phyloP scores from a whole-genome alignment of 2,797 vertebrate species.

The Podarcis lilfordi region DNA sequence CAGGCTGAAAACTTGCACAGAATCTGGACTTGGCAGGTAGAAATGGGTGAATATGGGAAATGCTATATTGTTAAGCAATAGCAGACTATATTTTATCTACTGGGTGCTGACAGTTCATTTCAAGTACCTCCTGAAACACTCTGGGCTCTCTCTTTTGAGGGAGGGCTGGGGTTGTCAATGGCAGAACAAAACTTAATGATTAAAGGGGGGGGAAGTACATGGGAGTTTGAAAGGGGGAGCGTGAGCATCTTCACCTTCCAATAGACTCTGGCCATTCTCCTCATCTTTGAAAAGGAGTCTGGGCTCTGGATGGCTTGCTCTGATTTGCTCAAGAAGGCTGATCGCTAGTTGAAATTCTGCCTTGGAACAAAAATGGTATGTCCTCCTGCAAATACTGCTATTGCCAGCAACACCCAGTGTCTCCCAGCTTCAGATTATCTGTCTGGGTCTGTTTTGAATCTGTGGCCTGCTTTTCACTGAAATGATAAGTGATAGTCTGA shows the following conservation, averaged over 20 bases:
- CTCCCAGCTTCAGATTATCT: neutral
- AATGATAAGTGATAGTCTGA: neutral
- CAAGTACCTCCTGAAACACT: neutral
- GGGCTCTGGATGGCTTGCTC: neutral
- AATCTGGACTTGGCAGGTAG: neutral
- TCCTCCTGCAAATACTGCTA: neutral
- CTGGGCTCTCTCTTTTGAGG: neutral
- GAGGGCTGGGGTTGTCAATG: neutral
- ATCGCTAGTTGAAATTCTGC: neutral
- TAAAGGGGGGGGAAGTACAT: neutral
- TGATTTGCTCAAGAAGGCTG: neutral
- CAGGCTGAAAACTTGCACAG: neutral
- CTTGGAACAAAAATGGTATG: fast-evolving
- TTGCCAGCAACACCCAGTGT: neutral
- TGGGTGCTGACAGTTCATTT: neutral
- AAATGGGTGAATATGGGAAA: neutral
- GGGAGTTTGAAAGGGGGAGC: no score
- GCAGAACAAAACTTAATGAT: neutral
- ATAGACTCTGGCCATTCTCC: neutral
- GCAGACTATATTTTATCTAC: neutral
- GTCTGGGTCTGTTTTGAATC: neutral
- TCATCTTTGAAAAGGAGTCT: neutral
- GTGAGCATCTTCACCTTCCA: no score
- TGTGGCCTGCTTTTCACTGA: neutral
- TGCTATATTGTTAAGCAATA: neutral